These are phyloP conservation scores for Eulemur rubriventer DNA, from an alignment of 2,797 vertebrate genomes.

Conservation along the genomic window DNA sequence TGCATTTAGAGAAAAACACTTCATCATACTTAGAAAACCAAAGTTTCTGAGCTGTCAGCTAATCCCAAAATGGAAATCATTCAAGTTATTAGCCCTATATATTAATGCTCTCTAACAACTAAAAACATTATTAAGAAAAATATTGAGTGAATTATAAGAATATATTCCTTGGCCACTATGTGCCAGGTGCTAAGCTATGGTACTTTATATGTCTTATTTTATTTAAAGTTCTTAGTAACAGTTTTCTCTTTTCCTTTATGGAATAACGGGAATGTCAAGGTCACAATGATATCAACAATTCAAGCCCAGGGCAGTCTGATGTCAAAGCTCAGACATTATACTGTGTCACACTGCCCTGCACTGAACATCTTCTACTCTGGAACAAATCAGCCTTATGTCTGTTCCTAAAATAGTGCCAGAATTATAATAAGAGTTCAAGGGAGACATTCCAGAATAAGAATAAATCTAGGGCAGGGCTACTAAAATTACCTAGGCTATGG, in stretches of 20 bases:
- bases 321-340: neutral
- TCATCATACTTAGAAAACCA: neutral
- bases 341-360: neutral
- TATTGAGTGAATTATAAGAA: neutral
- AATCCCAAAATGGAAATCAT: neutral
- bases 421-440: constrained; percentile 44
- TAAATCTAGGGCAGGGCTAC: constrained; percentile 37
- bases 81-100: neutral
- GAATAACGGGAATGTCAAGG: neutral
- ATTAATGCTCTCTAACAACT: neutral
- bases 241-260: neutral
- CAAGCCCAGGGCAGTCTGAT: neutral
- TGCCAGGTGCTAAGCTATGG: neutral
- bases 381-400: constrained; percentile 16
- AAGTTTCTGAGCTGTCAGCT: neutral
- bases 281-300: neutral
- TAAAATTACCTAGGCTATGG: neutral
- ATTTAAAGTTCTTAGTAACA: constrained; percentile 6
- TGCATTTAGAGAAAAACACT: neutral
- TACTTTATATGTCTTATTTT: neutral
- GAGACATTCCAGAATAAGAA: constrained; percentile 33
- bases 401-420: constrained; percentile 49
- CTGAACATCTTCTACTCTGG: neutral
- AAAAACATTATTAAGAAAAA: constrained; percentile 22
- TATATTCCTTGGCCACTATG: neutral